These are phyloP conservation scores for Drosophila cardini DNA, from an alignment of 1,140 invertebrate genomes.

Conservation along the genomic window DNA sequence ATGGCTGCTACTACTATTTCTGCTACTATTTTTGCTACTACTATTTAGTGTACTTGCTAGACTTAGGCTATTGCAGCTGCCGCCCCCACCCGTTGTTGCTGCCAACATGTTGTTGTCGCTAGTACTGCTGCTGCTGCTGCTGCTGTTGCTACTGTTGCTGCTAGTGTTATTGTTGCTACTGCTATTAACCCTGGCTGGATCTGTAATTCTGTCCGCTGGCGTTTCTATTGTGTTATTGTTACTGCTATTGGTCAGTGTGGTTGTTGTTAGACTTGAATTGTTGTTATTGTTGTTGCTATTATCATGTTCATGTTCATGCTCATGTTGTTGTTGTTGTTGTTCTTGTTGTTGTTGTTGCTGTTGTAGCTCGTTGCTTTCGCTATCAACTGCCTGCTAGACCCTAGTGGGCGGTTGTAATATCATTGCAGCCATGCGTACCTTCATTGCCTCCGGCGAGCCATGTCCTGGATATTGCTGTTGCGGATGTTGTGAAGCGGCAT, in stretches of 20 bases:
- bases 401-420: slow-evolving; percentile 91
- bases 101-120: slow-evolving; percentile 23
- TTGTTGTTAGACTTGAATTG: slow-evolving; percentile 47
- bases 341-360: slow-evolving; percentile 60
- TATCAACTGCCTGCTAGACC: slow-evolving; percentile 88
- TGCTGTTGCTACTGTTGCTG: slow-evolving; percentile 37
- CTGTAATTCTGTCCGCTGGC: slow-evolving; percentile 31
- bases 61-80: slow-evolving; percentile 42
- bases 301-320: slow-evolving; percentile 50
- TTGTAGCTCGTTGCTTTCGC: slow-evolving; percentile 71
- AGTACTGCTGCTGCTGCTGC: slow-evolving; percentile 33
- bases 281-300: slow-evolving; percentile 48
- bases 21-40: slow-evolving; percentile 53
- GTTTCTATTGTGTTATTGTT: slow-evolving; percentile 54
- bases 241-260: slow-evolving; percentile 68
- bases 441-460: slow-evolving; percentile 89
- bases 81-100: not conserved
- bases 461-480: slow-evolving; percentile 78
- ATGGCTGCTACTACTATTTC: slow-evolving; percentile 42
- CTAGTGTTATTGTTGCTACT: slow-evolving; percentile 34
- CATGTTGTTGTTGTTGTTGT: slow-evolving; percentile 51
- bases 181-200: slow-evolving; percentile 30
- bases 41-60: slow-evolving; percentile 57
- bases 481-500: slow-evolving; percentile 67
- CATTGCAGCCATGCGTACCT: slow-evolving; percentile 91